These are phyloP conservation scores for Crioceris asparagi DNA, from an alignment of 2,888 invertebrate species.

Conservation along the genomic window DNA sequence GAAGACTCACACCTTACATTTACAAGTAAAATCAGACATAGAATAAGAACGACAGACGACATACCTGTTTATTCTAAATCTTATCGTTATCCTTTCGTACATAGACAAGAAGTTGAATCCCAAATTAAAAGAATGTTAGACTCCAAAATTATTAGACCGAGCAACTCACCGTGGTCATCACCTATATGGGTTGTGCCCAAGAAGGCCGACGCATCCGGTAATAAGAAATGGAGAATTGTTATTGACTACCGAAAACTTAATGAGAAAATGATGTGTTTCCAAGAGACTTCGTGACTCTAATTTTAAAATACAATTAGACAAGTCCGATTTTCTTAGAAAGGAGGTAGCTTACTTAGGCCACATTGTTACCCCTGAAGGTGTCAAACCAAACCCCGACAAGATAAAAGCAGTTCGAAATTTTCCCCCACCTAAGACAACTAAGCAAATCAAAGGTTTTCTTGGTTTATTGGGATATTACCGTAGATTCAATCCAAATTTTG, in stretches of 20 bases:
- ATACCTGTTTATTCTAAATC: conserved; percentile 15
- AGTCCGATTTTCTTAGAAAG: conserved; percentile 16
- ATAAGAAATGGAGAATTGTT: conserved; percentile 18
- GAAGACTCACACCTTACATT: conserved; percentile 1
- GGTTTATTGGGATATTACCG: conserved; percentile 17
- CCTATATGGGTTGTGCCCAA: conserved; percentile 22
- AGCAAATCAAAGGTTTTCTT: conserved; percentile 17
- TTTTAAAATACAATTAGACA: conserved; percentile 19
- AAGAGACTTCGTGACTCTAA: conserved; percentile 12
- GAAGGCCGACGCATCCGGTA: conserved; percentile 14
- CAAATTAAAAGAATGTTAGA: conserved; percentile 21
- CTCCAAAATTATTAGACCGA: conserved; percentile 13
- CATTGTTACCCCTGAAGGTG: conserved; percentile 7
- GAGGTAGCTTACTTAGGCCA: conserved; percentile 15
- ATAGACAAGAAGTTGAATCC: no score
- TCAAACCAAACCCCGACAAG: conserved; percentile 10
- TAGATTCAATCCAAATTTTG: conserved; percentile 15
- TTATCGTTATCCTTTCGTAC: conserved; percentile 17
- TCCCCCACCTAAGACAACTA: conserved; percentile 16
- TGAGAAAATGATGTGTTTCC: conserved; percentile 12
- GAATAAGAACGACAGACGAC: conserved; percentile 12
- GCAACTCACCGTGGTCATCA: conserved; percentile 16
- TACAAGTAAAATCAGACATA: conserved; percentile 11
- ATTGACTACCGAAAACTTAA: conserved; percentile 17
- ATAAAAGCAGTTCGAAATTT: conserved; percentile 11